Base-by-base conservation (phyloP, 2,888 invertebrate genomes). In the Leptarthrus brevirostris region DNA sequence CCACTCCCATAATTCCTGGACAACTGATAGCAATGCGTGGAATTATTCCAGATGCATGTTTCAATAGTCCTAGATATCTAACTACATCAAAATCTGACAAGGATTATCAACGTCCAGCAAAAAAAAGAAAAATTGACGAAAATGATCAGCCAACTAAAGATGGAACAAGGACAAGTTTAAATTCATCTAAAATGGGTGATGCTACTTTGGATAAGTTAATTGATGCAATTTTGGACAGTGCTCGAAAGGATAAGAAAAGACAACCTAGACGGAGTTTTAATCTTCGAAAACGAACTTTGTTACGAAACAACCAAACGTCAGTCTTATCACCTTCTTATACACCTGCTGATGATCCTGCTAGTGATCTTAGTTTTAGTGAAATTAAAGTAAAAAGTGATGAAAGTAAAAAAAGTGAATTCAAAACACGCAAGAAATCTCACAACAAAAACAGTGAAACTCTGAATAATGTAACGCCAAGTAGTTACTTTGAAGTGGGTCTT, bases 221-320 rank as follows among this genome's bases (percentile, higher is more conserved):
- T 73, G 84, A 84, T 78, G 84, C 84, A 70, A 85, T 85, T 44
- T 77, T 85, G 34, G 84, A 85, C 47, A 84, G 83, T 54, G 83
- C 83, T 5, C 80, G 82, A 74, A 84, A 85, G 74, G 80, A 83
- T 36, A 79, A 81, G 72, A 4, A 76, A 71, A 75, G 77, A 77
- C 64, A 77, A 78, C 80, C 82, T 74, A 81, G 81, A 72, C 80
- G 80, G 22, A 81, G 80, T n/a, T 82, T 83, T 72, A 83, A 82
- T 74, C 75, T 84, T 69, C 80, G 84, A 0, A 79, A 82, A 0
- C 80, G 82, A 34, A 82, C 83, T 0, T 58, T 83, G 30, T 74
- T 83, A 47, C 82, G 81, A 66, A 79, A 80, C 69, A n/a, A n/a
- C n/a, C n/a, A n/a, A n/a, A 34, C 69, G 0, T 82, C 81, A 56